Evolutionary conservation across 2,888 invertebrate species (phyloP).

Genomic region (Phyllotreta striolata): DNA sequence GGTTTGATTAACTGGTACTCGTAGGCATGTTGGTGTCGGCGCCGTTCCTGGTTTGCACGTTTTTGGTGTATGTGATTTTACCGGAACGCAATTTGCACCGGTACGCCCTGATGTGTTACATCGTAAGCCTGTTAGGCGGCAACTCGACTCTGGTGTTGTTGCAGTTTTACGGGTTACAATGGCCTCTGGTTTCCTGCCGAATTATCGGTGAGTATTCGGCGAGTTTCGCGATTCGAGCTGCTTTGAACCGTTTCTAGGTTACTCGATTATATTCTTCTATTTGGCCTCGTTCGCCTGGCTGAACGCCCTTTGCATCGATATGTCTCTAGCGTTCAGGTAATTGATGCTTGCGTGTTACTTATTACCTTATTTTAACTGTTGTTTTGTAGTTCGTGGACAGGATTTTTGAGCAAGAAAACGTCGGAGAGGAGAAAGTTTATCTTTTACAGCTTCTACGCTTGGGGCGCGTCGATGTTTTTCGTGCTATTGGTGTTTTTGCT

Average conservation of each 20-base stretch:
- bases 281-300: conserved; percentile 86
- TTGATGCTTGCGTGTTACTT: conserved; percentile 38
- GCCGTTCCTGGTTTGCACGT: conserved; percentile 76
- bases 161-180: conserved; percentile 31
- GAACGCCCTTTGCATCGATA: conserved; percentile 86
- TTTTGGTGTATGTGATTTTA: conserved; percentile 75
- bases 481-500: conserved; percentile 43
- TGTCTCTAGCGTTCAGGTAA: conserved; percentile 85
- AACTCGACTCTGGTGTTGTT: conserved; percentile 69
- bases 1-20: too few species aligned
- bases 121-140: conserved; percentile 70
- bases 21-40: conserved; percentile 76
- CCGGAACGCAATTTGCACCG: conserved; percentile 80
- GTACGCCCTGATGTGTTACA: conserved; percentile 79
- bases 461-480: conserved; percentile 68
- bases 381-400: conserved; percentile 54
- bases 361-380: not conserved
- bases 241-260: conserved; percentile 63
- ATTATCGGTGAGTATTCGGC: conserved; percentile 33
- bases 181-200: conserved; percentile 24
- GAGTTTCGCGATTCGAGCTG: not conserved
- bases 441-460: conserved; percentile 72
- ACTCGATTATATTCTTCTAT: conserved; percentile 78
- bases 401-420: conserved; percentile 50
- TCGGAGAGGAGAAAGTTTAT: conserved; percentile 68